These are phyloP conservation scores for Onychostruthus taczanowskii DNA, from an alignment of 2,113 vertebrate genomes.

Conservation along the genomic window DNA sequence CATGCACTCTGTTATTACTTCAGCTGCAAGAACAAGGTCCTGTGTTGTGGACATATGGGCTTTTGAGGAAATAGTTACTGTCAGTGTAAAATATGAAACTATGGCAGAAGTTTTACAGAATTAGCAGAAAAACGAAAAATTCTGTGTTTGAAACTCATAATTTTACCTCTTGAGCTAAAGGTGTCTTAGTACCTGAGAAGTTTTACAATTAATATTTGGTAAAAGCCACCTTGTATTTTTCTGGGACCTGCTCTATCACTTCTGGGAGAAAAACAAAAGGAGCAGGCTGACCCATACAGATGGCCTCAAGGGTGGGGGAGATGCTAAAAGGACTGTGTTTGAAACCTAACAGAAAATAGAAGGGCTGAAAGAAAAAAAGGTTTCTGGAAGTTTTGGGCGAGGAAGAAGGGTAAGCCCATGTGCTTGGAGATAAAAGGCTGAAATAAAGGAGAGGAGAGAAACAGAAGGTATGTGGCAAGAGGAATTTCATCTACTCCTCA, in stretches of 20 bases:
- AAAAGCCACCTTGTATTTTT: neutral
- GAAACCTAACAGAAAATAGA: neutral
- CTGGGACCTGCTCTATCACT: neutral
- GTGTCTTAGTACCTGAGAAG: neutral
- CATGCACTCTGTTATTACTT: neutral
- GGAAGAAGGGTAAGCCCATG: neutral
- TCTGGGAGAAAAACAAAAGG: neutral
- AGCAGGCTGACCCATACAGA: neutral
- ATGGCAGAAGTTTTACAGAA: neutral
- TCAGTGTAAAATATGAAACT: neutral
- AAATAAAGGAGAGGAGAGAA: neutral
- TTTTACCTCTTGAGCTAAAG: neutral
- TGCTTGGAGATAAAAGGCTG: neutral
- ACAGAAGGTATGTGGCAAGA: neutral
- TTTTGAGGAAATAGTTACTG: neutral
- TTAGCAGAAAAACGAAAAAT: neutral
- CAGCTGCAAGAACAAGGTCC: neutral
- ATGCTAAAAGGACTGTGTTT: neutral
- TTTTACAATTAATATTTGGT: neutral
- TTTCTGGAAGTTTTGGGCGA: neutral
- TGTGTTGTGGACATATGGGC: neutral
- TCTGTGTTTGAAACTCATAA: neutral
- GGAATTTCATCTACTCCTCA: neutral
- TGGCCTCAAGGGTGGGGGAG: neutral
- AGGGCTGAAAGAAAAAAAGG: neutral